Conservation (phyloP, 2,888 invertebrate species). For the Entomobrya proxima region DNA sequence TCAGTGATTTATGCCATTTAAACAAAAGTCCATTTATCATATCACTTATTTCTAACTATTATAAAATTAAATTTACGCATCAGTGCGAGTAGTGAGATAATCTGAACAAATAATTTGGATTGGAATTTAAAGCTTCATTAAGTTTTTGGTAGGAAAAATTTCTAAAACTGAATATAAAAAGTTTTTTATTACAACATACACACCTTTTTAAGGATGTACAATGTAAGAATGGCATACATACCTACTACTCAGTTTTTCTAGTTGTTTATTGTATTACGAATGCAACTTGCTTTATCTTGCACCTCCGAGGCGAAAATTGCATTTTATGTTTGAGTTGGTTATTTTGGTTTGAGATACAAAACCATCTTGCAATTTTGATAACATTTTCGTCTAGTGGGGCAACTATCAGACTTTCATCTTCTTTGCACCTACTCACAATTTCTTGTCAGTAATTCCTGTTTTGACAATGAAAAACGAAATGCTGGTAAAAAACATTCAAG, state of each 20-base stretch:
- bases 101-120: neutral
- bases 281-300: neutral
- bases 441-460: neutral
- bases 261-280: neutral
- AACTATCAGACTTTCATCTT: neutral
- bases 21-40: neutral
- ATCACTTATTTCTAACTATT: neutral
- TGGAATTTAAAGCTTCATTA: conserved; percentile 26
- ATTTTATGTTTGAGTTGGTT: neutral
- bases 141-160: conserved; percentile 3
- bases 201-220: too few species aligned
- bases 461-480: conserved; percentile 5
- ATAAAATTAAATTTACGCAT: neutral
- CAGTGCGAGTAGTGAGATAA: neutral
- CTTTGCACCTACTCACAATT: neutral
- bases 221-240: too few species aligned
- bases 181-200: neutral
- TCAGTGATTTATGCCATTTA: neutral
- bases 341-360: neutral
- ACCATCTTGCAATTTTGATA: neutral
- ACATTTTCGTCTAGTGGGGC: neutral
- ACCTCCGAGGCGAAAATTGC: neutral
- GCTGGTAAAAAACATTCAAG: neutral
- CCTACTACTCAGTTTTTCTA: too few species aligned
- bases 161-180: neutral